Percentiles rank a stretch among this genome's conserved stretches.
Evolutionary conservation across 1,140 invertebrate genomes (phyloP).

Genomic region (Leptoteleia sp.): DNA sequence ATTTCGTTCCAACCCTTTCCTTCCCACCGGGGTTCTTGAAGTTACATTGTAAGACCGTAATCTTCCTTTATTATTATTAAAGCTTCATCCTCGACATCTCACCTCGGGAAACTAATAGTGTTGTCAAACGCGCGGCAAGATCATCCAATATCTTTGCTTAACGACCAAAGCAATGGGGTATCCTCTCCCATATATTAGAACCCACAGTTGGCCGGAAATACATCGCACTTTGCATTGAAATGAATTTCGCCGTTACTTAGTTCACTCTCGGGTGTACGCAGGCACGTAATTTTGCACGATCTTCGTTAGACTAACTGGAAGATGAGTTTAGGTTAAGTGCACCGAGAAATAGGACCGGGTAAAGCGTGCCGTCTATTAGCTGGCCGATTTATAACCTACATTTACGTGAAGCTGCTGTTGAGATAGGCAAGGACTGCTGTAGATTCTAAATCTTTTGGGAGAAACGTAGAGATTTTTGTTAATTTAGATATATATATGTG

Average conservation of each 20-base stretch:
- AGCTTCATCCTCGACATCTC: slow-evolving; percentile 47
- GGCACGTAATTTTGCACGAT: slow-evolving; percentile 62
- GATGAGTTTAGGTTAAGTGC: slow-evolving; percentile 56
- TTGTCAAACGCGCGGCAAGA: slow-evolving; percentile 57
- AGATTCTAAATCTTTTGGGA: not conserved
- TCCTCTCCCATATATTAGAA: slow-evolving; percentile 50
- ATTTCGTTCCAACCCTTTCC: not conserved
- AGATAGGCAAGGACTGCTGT: not conserved
- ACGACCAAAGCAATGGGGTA: slow-evolving; percentile 61
- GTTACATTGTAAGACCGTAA: slow-evolving; percentile 26
- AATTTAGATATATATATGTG: no score
- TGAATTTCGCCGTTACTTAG: slow-evolving; percentile 60
- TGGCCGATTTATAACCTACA: slow-evolving; percentile 60
- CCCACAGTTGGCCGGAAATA: slow-evolving; percentile 61
- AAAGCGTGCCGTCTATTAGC: slow-evolving; percentile 60
- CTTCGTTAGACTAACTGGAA: slow-evolving; percentile 68
- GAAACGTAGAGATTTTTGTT: no score
- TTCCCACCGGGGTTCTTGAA: not conserved
- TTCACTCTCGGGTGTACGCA: slow-evolving; percentile 47
- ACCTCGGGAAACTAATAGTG: slow-evolving; percentile 59
- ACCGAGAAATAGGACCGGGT: slow-evolving; percentile 48
- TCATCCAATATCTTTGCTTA: slow-evolving; percentile 65
- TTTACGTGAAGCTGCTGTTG: slow-evolving; percentile 16
- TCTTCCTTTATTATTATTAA: slow-evolving; percentile 58
- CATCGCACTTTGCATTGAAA: slow-evolving; percentile 69